These are phyloP conservation scores for Bombus superbus DNA, from an alignment of 1,140 invertebrate species.

Conservation along the genomic window DNA sequence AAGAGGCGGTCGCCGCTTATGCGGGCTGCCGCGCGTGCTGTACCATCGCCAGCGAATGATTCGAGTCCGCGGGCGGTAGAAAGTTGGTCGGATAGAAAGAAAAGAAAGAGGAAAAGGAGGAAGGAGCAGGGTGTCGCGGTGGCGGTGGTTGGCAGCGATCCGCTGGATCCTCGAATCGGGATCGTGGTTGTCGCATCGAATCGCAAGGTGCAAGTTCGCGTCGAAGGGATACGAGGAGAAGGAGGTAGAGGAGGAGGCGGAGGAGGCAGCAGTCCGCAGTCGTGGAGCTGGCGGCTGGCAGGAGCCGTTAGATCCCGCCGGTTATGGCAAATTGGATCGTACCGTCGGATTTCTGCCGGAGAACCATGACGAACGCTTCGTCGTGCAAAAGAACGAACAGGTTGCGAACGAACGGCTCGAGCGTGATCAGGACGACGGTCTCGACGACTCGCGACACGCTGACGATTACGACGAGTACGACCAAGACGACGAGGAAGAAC, in stretches of 20 bases:
- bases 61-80: constrained; percentile 40
- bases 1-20: constrained; percentile 67
- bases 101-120: constrained; percentile 16
- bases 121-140: constrained; percentile 20
- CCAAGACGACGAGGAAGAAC: constrained; percentile 10
- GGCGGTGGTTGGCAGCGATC: constrained; percentile 5
- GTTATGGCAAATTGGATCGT: constrained; percentile 48
- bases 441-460: constrained; percentile 30
- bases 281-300: constrained; percentile 66
- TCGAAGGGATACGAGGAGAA: constrained; percentile 32
- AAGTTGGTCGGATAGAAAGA: constrained; percentile 34
- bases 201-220: constrained; percentile 22
- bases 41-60: constrained; percentile 60
- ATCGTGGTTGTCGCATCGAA: constrained; percentile 19
- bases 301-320: constrained; percentile 62
- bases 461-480: constrained; percentile 31
- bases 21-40: constrained; percentile 63
- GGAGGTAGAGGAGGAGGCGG: constrained; percentile 6
- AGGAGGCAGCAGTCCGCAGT: constrained; percentile 45
- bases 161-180: constrained; percentile 13
- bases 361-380: constrained; percentile 57
- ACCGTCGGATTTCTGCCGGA: constrained; percentile 18
- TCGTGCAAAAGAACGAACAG: constrained; percentile 22
- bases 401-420: constrained; percentile 44
- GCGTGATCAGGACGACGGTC: constrained; percentile 35